A percentile compares a stretch with the other conserved stretches of the same genome.
Evolutionary conservation across 2,888 invertebrate genomes (phyloP).

Genomic region (Polyommatus icarus): DNA sequence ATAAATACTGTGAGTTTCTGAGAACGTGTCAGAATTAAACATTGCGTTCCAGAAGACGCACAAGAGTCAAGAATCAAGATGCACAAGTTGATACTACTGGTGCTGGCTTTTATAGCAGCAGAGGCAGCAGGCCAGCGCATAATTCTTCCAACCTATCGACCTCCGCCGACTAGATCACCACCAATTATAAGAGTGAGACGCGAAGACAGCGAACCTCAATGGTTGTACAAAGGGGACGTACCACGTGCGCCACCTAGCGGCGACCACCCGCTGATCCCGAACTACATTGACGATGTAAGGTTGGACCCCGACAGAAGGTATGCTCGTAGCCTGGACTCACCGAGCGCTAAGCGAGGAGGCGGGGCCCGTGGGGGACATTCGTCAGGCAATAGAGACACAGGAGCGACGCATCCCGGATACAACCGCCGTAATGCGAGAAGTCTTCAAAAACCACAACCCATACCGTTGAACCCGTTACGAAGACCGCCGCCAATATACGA

Average conservation of each 20-base stretch:
- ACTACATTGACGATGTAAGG: conserved; percentile 36
- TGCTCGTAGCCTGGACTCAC: conserved; percentile 50
- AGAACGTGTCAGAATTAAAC: neutral
- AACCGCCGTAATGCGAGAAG: conserved; percentile 50
- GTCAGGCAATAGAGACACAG: conserved; percentile 49
- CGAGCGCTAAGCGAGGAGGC: conserved; percentile 49
- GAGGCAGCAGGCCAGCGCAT: conserved; percentile 45
- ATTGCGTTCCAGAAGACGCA: neutral
- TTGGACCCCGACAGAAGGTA: conserved; percentile 34
- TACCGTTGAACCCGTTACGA: neutral
- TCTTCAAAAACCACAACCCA: too few species aligned
- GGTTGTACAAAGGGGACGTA: conserved; percentile 38
- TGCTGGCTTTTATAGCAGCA: conserved; percentile 43
- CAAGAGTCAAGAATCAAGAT: conserved; percentile 34
- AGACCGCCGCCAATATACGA: neutral
- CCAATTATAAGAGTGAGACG: conserved; percentile 46
- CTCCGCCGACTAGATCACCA: conserved; percentile 40
- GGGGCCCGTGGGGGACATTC: conserved; percentile 43
- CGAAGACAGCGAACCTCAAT: conserved; percentile 43
- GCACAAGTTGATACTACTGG: conserved; percentile 42
- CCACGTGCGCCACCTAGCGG: conserved; percentile 33
- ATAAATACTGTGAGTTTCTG: neutral
- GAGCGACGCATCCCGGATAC: conserved; percentile 53
- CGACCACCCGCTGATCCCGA: conserved; percentile 33
- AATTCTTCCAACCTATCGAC: conserved; percentile 47